Percentiles rank a stretch among this genome's conserved stretches.
phyloP scores from a whole-genome alignment of 2,113 vertebrate species.

The Corythaeola cristata region DNA sequence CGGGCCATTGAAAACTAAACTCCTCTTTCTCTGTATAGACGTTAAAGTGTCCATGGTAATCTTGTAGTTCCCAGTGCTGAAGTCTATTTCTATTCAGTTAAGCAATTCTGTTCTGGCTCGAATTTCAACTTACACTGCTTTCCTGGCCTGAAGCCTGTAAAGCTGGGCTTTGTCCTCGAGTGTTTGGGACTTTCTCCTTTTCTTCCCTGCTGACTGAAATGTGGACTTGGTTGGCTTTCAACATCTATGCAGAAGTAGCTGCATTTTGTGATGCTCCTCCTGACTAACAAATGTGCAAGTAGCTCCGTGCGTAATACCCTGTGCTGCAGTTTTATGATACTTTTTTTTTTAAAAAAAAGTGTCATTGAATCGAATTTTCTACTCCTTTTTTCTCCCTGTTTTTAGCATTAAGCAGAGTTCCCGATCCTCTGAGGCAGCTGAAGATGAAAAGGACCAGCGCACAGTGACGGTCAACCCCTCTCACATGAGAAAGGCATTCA shows the following conservation, averaged over 20 bases:
- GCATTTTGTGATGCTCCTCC: neutral
- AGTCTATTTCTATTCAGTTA: neutral
- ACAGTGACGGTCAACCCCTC: slow-evolving; percentile 85
- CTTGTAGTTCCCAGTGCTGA: neutral
- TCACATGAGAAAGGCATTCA: slow-evolving; percentile 95
- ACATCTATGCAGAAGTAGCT: neutral
- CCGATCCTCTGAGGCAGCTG: slow-evolving; percentile 73
- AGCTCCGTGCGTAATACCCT: neutral
- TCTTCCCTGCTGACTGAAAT: neutral
- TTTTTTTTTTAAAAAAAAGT: neutral
- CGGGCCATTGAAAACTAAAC: neutral
- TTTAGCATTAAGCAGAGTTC: slow-evolving; percentile 73
- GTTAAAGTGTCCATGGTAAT: neutral
- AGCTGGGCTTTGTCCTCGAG: slow-evolving; percentile 33
- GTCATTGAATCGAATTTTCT: neutral
- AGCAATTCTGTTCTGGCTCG: slow-evolving; percentile 27
- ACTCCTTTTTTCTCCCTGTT: neutral
- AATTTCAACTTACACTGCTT: slow-evolving; percentile 4
- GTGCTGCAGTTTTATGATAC: neutral
- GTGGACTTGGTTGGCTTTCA: slow-evolving; percentile 1
- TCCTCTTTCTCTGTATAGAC: neutral
- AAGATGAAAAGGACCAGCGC: slow-evolving; percentile 82
- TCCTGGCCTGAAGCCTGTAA: slow-evolving; percentile 31
- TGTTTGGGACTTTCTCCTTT: slow-evolving; percentile 16
- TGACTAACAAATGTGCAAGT: neutral